Percentiles rank a stretch among this genome's conserved stretches.
Conservation (phyloP, 64 coral and sea anemone species). For the Pachyseris speciosa region DNA sequence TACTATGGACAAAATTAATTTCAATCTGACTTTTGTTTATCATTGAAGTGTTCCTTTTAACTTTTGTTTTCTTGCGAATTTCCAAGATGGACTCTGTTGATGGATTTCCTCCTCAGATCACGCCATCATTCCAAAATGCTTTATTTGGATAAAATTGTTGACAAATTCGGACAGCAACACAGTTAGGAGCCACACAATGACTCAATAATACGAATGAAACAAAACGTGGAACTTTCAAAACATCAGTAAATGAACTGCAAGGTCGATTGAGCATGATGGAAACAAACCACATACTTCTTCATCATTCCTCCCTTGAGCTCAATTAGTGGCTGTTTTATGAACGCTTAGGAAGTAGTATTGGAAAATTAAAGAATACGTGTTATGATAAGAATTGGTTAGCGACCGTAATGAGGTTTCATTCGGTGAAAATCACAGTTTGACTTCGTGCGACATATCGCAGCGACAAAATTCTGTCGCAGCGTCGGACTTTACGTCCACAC, state of each 20-base stretch:
- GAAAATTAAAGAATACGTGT: neutral
- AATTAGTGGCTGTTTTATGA: neutral
- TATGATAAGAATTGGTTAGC: too few relatives aligned
- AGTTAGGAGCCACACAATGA: too few relatives aligned
- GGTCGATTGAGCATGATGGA: neutral
- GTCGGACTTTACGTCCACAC: neutral
- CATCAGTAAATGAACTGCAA: neutral
- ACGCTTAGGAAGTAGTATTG: neutral
- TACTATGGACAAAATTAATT: too few relatives aligned
- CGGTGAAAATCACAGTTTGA: too few relatives aligned
- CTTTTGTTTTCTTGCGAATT: neutral
- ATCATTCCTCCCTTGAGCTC: neutral
- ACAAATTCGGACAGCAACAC: neutral
- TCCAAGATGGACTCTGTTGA: neutral
- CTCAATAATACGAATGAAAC: neutral
- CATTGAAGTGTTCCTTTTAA: neutral
- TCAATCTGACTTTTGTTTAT: neutral
- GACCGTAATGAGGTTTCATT: neutral
- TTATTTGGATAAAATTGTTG: neutral
- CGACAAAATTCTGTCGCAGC: too few relatives aligned
- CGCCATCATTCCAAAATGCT: slow-evolving; percentile 1
- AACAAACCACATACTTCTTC: neutral
- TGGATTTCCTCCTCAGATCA: slow-evolving; percentile 2
- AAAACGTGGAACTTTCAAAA: neutral
- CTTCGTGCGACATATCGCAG: too few relatives aligned